Evolutionary conservation across 1,140 invertebrate species (phyloP).

Genomic region (Batillaria attramentaria): DNA sequence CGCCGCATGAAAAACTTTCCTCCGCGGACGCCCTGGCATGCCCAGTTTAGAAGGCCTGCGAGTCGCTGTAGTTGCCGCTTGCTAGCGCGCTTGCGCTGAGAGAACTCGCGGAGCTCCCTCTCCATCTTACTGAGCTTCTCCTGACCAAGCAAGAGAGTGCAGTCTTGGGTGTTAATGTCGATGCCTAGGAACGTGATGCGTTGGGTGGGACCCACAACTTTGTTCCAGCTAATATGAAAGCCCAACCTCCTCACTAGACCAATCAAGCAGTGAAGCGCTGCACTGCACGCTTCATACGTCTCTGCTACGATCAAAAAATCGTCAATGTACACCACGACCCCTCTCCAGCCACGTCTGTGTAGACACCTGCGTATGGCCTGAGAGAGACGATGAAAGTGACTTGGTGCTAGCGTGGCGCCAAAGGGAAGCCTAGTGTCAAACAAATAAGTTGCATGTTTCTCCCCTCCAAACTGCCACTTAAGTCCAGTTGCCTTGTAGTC

Average conservation of each 20-base stretch:
- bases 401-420: too few relatives aligned
- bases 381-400: constrained; percentile 4
- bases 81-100: not conserved
- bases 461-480: too few relatives aligned
- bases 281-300: too few relatives aligned
- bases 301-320: not conserved
- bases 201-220: too few relatives aligned
- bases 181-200: not conserved
- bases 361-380: not conserved
- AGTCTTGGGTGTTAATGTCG: not conserved
- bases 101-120: not conserved
- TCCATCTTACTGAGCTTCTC: not conserved
- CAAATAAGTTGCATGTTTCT: too few relatives aligned
- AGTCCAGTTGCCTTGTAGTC: too few relatives aligned
- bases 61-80: not conserved
- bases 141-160: not conserved
- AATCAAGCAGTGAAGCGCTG: not conserved
- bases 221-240: too few relatives aligned
- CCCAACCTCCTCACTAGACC: not conserved
- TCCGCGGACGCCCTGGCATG: not conserved
- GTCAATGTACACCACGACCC: not conserved
- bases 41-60: not conserved
- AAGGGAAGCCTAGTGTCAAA: too few relatives aligned
- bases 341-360: not conserved
- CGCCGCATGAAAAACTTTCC: not conserved